These are phyloP conservation scores for Hemibagrus wyckioides DNA, from an alignment of 2,113 vertebrate genomes.

Conservation along the genomic window DNA sequence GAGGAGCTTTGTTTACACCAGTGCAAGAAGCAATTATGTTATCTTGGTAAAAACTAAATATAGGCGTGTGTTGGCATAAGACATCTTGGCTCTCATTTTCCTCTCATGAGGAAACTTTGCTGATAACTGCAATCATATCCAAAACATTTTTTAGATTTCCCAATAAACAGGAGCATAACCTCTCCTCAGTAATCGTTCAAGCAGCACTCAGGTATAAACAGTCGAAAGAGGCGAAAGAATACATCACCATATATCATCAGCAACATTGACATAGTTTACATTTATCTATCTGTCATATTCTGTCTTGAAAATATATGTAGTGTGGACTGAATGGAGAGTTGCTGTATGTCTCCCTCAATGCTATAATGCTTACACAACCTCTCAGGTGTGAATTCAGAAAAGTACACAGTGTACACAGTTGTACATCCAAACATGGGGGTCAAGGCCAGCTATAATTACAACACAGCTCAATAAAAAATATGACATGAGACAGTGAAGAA, in stretches of 20 bases:
- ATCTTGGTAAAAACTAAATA: not conserved
- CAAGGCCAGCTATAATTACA: not conserved
- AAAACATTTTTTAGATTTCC: not conserved
- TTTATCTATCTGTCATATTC: not conserved
- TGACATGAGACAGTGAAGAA: not conserved
- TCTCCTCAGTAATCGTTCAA: not conserved
- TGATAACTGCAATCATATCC: not conserved
- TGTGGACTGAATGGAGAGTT: not conserved
- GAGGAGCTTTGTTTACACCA: not conserved
- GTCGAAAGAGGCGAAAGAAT: not conserved
- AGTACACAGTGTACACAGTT: not conserved
- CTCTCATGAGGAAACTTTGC: not conserved
- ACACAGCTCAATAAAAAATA: not conserved
- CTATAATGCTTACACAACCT: not conserved
- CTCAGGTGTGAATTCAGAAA: not conserved
- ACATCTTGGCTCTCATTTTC: not conserved
- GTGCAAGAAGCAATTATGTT: not conserved
- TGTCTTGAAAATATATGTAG: not conserved
- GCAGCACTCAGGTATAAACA: not conserved
- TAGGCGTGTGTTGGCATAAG: not conserved
- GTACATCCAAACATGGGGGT: not conserved
- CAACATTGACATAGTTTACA: not conserved
- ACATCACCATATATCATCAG: not conserved
- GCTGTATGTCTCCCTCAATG: not conserved
- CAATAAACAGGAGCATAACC: not conserved